These are phyloP conservation scores for Anthoscopus minutus DNA, from an alignment of 2,113 vertebrate genomes.

Conservation along the genomic window DNA sequence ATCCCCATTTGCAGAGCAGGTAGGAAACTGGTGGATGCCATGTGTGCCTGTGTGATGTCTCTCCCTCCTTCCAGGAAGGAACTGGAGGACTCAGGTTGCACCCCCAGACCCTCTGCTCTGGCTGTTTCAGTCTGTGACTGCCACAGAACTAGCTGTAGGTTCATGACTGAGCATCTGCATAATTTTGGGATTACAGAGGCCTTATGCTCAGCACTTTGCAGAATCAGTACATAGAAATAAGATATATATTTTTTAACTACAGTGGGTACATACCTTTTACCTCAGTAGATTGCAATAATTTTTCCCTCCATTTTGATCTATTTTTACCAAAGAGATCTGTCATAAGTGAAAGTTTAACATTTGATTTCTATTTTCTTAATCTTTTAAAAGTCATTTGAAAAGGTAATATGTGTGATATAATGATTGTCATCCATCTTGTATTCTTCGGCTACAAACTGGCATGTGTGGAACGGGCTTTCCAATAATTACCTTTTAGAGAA, in stretches of 20 bases:
- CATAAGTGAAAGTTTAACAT: neutral
- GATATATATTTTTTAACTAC: neutral
- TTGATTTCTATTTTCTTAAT: neutral
- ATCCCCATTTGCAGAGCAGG: neutral
- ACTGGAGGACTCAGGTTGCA: neutral
- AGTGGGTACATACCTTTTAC: neutral
- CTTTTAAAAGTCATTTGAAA: neutral
- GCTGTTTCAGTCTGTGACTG: neutral
- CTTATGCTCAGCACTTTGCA: neutral
- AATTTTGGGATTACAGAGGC: neutral
- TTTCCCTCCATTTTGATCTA: neutral
- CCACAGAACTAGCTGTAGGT: neutral
- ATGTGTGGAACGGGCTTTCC: neutral
- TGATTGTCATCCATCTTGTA: neutral
- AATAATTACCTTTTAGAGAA: neutral
- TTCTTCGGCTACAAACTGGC: neutral
- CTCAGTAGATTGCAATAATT: neutral
- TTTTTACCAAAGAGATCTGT: neutral
- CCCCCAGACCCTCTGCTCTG: neutral
- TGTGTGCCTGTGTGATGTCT: neutral
- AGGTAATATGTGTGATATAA: neutral
- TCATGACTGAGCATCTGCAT: rapidly evolving
- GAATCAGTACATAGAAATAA: neutral
- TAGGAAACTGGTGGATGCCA: rapidly evolving
- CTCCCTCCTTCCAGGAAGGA: neutral